These are phyloP conservation scores for Strigops habroptila DNA, from an alignment of 2,113 vertebrate species.

Conservation along the genomic window DNA sequence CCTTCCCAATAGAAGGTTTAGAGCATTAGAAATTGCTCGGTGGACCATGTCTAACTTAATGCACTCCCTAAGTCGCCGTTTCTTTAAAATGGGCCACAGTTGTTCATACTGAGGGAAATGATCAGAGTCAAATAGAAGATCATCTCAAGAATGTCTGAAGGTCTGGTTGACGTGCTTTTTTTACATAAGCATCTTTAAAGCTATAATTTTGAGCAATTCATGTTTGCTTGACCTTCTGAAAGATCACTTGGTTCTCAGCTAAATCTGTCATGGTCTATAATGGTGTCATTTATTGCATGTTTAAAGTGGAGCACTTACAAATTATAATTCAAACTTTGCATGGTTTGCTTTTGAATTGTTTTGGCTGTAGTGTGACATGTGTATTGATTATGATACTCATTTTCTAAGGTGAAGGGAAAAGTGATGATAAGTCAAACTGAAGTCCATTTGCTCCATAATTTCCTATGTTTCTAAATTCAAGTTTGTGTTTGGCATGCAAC, in stretches of 20 bases:
- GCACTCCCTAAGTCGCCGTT: neutral
- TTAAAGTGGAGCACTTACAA: neutral
- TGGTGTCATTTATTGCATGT: neutral
- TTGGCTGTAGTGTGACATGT: neutral
- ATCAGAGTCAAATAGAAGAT: neutral
- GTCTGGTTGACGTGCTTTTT: neutral
- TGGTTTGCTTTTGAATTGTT: neutral
- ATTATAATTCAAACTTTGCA: accelerated
- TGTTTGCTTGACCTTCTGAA: slow-evolving; percentile 39
- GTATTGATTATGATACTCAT: neutral
- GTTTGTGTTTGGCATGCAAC: neutral
- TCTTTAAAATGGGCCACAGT: neutral
- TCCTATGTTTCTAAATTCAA: neutral
- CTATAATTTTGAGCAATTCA: neutral
- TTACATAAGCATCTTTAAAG: neutral
- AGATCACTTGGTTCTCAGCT: neutral
- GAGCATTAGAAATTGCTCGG: neutral
- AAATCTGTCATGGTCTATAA: neutral
- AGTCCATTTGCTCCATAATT: neutral
- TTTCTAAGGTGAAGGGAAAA: neutral
- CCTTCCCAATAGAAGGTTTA: neutral
- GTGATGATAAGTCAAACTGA: neutral
- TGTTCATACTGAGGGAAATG: neutral
- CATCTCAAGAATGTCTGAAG: neutral
- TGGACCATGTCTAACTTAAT: neutral